Evolutionary conservation across 1,140 invertebrate genomes (phyloP).

Genomic region (Caerostris darwini): DNA sequence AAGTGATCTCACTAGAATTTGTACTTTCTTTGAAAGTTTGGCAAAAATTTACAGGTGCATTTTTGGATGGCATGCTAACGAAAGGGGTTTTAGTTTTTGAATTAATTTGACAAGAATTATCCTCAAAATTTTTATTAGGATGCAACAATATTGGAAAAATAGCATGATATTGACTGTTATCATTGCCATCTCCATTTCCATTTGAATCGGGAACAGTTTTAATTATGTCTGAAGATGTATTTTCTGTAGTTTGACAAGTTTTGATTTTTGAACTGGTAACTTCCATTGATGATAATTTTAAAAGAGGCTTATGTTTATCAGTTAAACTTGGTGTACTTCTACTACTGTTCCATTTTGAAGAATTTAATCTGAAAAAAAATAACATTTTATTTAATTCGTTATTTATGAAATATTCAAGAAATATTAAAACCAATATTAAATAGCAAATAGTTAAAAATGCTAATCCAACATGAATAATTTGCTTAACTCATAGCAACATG

Average conservation of each 20-base stretch:
- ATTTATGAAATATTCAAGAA: too few relatives aligned
- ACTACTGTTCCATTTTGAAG: neutral
- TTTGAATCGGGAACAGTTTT: constrained; percentile 51
- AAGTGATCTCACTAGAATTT: too few relatives aligned
- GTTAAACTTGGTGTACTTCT: constrained; percentile 11
- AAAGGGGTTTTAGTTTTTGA: neutral
- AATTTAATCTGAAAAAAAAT: neutral
- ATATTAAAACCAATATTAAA: too few relatives aligned
- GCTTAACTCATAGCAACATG: too few relatives aligned
- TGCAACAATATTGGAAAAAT: neutral
- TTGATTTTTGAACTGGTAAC: neutral
- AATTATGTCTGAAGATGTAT: neutral
- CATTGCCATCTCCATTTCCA: constrained; percentile 71
- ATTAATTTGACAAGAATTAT: neutral
- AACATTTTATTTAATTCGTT: too few relatives aligned
- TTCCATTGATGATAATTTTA: neutral
- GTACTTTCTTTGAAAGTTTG: neutral
- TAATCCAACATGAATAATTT: too few relatives aligned
- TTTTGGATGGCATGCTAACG: neutral
- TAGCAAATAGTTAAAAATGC: too few relatives aligned
- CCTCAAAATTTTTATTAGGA: neutral
- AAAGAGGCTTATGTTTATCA: neutral
- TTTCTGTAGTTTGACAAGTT: neutral
- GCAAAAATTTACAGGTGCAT: too few relatives aligned
- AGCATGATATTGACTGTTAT: constrained; percentile 55